phyloP scores from a whole-genome alignment of 1,140 invertebrate species.

The Nasonia vitripennis region DNA sequence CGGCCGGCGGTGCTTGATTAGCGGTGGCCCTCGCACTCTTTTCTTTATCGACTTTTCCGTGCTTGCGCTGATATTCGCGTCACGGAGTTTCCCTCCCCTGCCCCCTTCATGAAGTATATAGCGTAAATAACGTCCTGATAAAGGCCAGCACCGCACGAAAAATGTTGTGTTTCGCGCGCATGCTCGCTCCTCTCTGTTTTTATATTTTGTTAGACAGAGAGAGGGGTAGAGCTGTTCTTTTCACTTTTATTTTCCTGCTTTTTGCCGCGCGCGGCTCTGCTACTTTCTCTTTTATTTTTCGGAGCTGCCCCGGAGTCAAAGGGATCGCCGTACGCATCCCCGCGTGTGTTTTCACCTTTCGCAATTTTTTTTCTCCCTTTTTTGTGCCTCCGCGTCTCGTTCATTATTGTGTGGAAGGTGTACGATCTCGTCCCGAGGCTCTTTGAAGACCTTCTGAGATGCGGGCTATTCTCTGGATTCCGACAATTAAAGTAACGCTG shows the following conservation, averaged over 20 bases:
- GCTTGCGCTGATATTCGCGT: conserved; percentile 47
- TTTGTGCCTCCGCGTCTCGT: background rate
- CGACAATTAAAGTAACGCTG: no score
- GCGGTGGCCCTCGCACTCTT: conserved; percentile 36
- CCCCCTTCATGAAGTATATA: conserved; percentile 39
- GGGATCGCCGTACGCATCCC: background rate
- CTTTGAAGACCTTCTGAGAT: no score
- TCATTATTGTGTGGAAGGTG: background rate
- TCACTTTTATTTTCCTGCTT: background rate
- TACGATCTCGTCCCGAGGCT: no score
- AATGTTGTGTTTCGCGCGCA: conserved; percentile 17
- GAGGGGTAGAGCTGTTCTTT: background rate
- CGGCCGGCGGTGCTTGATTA: conserved; percentile 43
- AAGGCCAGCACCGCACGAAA: conserved; percentile 15
- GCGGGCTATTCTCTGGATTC: no score
- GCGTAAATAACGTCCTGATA: conserved; percentile 35
- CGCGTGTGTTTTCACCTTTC: no score
- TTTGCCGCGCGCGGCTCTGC: background rate
- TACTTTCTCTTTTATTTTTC: conserved; percentile 1
- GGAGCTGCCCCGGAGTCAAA: conserved; percentile 25
- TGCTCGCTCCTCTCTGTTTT: background rate
- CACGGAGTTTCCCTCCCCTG: conserved; percentile 25
- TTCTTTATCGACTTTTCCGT: conserved; percentile 32
- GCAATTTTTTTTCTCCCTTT: no score
- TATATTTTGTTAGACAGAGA: background rate